phyloP scores from a whole-genome alignment of 2,797 vertebrate species.

The Chrosomus eos region DNA sequence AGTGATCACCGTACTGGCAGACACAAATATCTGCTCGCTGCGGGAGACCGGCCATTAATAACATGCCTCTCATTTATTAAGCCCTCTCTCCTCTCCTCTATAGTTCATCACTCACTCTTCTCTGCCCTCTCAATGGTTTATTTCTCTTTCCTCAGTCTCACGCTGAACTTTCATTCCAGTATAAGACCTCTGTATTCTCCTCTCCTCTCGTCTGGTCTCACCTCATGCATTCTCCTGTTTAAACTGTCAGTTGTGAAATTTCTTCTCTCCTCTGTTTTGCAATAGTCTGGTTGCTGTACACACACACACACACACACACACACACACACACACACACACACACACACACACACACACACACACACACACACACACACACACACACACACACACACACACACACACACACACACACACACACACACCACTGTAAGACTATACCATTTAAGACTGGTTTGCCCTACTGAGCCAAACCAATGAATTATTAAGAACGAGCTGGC shows the following conservation, averaged over 20 bases:
- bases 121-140: neutral
- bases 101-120: conserved; percentile 18
- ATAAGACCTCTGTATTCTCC: neutral
- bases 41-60: conserved; percentile 62
- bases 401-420: conserved; percentile 48
- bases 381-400: conserved; percentile 44
- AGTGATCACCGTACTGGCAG: conserved; percentile 62
- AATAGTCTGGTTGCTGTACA: conserved; percentile 13
- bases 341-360: neutral
- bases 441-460: conserved; percentile 58
- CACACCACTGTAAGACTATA: conserved; percentile 43
- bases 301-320: conserved; percentile 48
- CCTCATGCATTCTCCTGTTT: conserved; percentile 39
- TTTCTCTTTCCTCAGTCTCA: conserved; percentile 3
- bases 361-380: neutral
- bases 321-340: conserved; percentile 44
- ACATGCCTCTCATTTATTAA: conserved; percentile 23
- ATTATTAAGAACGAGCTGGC: conserved; percentile 78
- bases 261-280: neutral
- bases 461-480: conserved; percentile 74
- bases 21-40: conserved; percentile 70
- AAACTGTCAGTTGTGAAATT: conserved; percentile 16
- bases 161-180: neutral
- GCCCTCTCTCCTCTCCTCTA: neutral
- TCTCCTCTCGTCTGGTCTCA: conserved; percentile 9